Evolutionary conservation across 2,797 vertebrate species (phyloP), one percentile per base, ranked within the genome.

Genomic region (Ceyx erithaca): DNA sequence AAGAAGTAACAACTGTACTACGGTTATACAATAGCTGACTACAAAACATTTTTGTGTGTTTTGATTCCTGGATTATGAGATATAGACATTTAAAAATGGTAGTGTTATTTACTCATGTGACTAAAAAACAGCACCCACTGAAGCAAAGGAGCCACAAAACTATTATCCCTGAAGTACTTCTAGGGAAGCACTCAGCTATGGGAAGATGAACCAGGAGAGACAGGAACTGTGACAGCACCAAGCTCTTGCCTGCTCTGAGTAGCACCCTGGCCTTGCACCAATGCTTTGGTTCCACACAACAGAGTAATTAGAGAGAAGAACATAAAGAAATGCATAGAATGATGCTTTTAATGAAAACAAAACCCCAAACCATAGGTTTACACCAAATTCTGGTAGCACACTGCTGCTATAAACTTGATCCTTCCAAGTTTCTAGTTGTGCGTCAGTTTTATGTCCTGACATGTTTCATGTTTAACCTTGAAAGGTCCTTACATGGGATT

Each of bases 1-100:
- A 72, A 67, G 70, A 35, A 78, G 49, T 45, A 84, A 35, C 0
- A 0, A 59, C 23, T 55, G 10, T 23, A 2, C 43, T 62, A 26
- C 0, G 0, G 12, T 45, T 51, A n/a, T 33, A 51, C 0, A 0
- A 19, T 6, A 78, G 58, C 31, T 55, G 64, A 54, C 5, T 23
- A 68, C 23, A 6, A 51, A 80, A 61, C 20, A 30, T 43, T 54
- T 57, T 7, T 12, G 14, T 22, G 10, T 43, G 7, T 49, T 78
- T 72, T 3, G 4, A 4, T 72, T 70, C 66, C 52, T 67, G 33
- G 18, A 69, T 31, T 30, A 67, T 12, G 19, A 90, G n/a, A 51
- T 69, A 45, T 57, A 5, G 2, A 37, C 28, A 26, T 72, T 78
- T 82, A 12, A 62, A 68, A 91, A 67, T 22, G 7, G 14, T 48